These are phyloP conservation scores for Peromyscus attwateri DNA, from an alignment of 2,797 vertebrate species.

Conservation along the genomic window DNA sequence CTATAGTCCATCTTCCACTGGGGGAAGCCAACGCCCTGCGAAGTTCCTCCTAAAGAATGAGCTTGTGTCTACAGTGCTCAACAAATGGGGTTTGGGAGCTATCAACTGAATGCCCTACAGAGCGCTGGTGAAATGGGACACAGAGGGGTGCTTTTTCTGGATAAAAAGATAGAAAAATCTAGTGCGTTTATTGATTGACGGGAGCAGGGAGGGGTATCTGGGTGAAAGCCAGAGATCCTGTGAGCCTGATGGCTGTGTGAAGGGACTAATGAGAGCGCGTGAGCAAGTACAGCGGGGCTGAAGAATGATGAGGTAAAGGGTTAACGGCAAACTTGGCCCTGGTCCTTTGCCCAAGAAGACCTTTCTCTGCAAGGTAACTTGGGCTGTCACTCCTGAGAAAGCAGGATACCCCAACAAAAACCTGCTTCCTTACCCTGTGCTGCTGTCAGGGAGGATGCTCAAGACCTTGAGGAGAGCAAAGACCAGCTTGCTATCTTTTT, in stretches of 20 bases:
- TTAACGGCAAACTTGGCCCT: constrained; percentile 30
- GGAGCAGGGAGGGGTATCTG: background rate
- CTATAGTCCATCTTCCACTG: background rate
- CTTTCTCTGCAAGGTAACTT: constrained; percentile 24
- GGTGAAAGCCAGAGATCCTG: background rate
- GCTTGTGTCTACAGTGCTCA: background rate
- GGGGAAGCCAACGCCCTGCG: background rate
- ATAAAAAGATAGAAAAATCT: background rate
- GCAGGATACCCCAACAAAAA: background rate
- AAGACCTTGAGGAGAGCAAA: constrained; percentile 52
- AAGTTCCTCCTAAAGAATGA: background rate
- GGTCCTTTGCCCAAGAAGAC: background rate
- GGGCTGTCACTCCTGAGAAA: background rate
- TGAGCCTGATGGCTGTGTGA: background rate
- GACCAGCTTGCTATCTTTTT: constrained; percentile 16
- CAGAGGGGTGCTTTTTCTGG: background rate
- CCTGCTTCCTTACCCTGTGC: background rate
- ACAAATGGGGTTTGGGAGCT: background rate
- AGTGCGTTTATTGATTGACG: background rate
- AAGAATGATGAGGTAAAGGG: background rate
- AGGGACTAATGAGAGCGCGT: background rate
- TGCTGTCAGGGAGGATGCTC: constrained; percentile 34
- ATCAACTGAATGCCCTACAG: background rate
- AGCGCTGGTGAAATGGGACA: background rate
- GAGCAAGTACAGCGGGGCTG: background rate